These are phyloP conservation scores for Anguilla marmorata DNA, from an alignment of 2,797 vertebrate species.

Conservation along the genomic window DNA sequence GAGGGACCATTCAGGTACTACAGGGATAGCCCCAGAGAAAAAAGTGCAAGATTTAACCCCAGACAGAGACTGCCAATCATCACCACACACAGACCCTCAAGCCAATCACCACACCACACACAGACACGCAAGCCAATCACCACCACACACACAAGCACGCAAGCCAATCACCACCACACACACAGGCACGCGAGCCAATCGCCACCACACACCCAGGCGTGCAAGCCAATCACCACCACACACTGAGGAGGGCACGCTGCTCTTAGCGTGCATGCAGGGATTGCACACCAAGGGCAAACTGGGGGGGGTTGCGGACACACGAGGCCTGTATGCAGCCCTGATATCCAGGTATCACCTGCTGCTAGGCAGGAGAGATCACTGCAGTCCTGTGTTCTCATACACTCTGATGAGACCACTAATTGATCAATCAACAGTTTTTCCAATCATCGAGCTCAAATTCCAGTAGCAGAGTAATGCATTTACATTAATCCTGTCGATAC, in stretches of 20 bases:
- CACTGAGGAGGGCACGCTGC: not conserved
- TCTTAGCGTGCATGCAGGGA: not conserved
- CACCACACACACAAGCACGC: not conserved
- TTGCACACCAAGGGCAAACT: not conserved
- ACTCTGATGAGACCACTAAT: not conserved
- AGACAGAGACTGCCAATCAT: not conserved
- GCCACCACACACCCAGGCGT: not conserved
- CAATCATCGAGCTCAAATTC: not conserved
- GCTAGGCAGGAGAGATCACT: too few species aligned
- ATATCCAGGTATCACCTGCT: not conserved
- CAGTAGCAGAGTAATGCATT: not conserved
- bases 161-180: not conserved
- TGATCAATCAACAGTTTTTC: not conserved
- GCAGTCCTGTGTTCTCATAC: not conserved
- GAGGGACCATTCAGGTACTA: not conserved
- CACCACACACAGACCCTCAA: not conserved
- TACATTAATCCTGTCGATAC: not conserved
- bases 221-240: not conserved
- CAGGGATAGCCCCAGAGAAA: constrained; percentile 38
- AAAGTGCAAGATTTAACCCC: not conserved
- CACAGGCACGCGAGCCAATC: not conserved
- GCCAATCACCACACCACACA: not conserved
- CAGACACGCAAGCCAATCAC: not conserved
- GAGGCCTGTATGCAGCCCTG: not conserved
- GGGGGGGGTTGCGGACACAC: not conserved